Evolutionary conservation across 2,888 invertebrate genomes (phyloP), one percentile per base, ranked within the genome.

Genomic region (Caenorhabditis sp.): DNA sequence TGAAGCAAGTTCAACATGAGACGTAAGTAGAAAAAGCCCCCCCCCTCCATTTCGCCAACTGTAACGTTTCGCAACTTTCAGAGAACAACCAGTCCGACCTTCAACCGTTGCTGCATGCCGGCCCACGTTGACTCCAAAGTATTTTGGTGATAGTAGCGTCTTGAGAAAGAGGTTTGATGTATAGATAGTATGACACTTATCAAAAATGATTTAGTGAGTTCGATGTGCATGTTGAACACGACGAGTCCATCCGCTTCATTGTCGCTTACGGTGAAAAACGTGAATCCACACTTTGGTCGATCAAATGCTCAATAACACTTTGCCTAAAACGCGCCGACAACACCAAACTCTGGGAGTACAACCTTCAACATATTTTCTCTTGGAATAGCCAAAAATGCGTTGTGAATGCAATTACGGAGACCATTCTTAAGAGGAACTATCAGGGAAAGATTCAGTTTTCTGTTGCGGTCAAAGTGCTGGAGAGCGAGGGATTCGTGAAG

Each of bases 401-500:
- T 1, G 35, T 60, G 1, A 20, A 40, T 24, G 60, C 60, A 20
- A 22, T 24, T 4, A 60, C 9, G 1, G 22, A 24, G 24, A 24
- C 13, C 1, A 40, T 6, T 13, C 13, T 60, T 13, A 37, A 37
- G 35, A 60, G 24, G 40, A 35, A 60, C 15, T 60, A 60, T 20
- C 5, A 20, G 13, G 60, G 60, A 2, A 13, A 2, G 3, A 22
- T 60, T 5, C 11, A 11, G 6, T 60, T 24, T 15, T 37, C 2
- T 6, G 60, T 60, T 4, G 1, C 3, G 9, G 9, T 60, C 15
- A 9, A 20, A 8, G 32, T 60, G 2, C 1, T 40, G 22, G 60
- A 60, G 24, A 60, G 40, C 15, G 60, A 60, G 24, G 60, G 60
- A 0, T 60, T 60, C 15, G 3, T 18, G 15, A 37, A 40, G 8